Conservation (phyloP, 2,888 invertebrate species). For the Nomada fabriciana region DNA sequence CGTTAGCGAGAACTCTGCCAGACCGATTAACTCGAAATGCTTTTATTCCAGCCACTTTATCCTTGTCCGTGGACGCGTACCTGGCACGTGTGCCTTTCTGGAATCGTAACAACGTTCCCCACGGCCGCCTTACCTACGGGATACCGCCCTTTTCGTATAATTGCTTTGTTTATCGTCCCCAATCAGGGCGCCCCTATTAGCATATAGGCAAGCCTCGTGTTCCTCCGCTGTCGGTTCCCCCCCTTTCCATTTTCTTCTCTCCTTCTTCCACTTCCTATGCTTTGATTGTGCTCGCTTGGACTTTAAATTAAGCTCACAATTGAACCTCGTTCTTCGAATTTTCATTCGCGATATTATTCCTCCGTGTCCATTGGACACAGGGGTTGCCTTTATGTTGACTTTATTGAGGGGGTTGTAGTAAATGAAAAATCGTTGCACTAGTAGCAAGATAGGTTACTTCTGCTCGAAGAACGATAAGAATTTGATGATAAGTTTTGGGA, state of each 20-base stretch:
- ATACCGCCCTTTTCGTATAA: slow-evolving; percentile 81
- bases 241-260: slow-evolving; percentile 38
- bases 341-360: too few relatives aligned
- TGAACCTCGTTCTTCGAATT: not conserved
- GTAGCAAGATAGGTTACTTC: not conserved
- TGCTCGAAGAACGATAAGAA: slow-evolving; percentile 39
- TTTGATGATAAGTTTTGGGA: slow-evolving; percentile 41
- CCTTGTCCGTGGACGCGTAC: slow-evolving; percentile 62
- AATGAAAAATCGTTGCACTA: not conserved
- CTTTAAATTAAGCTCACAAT: too few relatives aligned
- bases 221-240: slow-evolving; percentile 43
- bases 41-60: slow-evolving; percentile 65
- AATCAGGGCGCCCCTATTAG: slow-evolving; percentile 80
- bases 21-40: slow-evolving; percentile 64
- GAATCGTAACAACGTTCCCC: slow-evolving; percentile 54
- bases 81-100: slow-evolving; percentile 59
- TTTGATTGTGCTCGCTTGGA: not conserved
- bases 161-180: slow-evolving; percentile 83
- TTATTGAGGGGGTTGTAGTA: not conserved
- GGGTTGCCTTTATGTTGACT: too few relatives aligned
- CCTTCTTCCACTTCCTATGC: slow-evolving; percentile 20
- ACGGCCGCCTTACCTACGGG: slow-evolving; percentile 60
- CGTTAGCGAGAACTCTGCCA: slow-evolving; percentile 62
- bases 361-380: too few relatives aligned
- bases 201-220: slow-evolving; percentile 76